Evolutionary conservation across 2,888 invertebrate genomes (phyloP).

Genomic region (Gordius sp.): DNA sequence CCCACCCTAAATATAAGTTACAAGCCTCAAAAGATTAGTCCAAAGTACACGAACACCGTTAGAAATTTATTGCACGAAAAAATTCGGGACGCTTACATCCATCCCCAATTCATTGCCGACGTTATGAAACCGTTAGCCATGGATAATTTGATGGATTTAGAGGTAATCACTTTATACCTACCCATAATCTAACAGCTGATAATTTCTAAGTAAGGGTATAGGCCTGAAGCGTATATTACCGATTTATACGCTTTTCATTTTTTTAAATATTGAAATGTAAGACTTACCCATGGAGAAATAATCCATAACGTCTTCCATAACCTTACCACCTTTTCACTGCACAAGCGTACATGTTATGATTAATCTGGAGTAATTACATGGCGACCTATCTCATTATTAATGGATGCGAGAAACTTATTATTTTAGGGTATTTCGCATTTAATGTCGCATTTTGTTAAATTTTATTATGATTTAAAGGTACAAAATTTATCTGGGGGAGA

Average conservation of each 20-base stretch:
- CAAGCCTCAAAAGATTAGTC: constrained; percentile 97
- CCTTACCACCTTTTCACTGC: too few species aligned
- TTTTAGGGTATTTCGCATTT: not conserved
- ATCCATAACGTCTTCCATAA: too few species aligned
- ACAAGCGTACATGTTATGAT: too few species aligned
- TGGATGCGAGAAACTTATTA: too few species aligned
- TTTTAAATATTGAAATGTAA: too few species aligned
- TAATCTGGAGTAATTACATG: too few species aligned
- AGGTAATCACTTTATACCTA: constrained; percentile 38
- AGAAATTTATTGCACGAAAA: constrained; percentile 73
- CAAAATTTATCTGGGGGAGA: constrained; percentile 97
- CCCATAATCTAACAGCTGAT: too few species aligned
- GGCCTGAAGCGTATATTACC: too few species aligned
- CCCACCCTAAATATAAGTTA: constrained; percentile 88
- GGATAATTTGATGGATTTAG: constrained; percentile 85
- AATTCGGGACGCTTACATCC: constrained; percentile 81
- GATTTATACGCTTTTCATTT: too few species aligned
- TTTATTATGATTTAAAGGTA: constrained; percentile 29
- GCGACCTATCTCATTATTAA: too few species aligned
- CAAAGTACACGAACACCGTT: constrained; percentile 74
- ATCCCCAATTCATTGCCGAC: constrained; percentile 87
- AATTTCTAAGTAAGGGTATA: too few species aligned
- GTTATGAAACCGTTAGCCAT: constrained; percentile 94
- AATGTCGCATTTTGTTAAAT: constrained; percentile 5
- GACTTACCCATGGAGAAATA: too few species aligned